Conservation (phyloP, 2,888 invertebrate genomes). For the Pharmacophagus antenor region DNA sequence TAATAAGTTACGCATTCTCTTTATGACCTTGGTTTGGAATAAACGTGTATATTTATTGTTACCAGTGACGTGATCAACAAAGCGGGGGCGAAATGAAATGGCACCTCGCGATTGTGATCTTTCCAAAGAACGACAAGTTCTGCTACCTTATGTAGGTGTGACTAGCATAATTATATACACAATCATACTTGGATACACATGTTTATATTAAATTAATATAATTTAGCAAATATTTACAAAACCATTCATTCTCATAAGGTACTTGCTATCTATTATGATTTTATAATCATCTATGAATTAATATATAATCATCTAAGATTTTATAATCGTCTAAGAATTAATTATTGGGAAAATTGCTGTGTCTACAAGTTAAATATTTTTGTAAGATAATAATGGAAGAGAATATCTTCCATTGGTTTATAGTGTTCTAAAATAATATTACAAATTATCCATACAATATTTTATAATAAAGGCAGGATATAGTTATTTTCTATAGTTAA, state of each 20-base stretch:
- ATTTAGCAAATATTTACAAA: slow-evolving; percentile 8
- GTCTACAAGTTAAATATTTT: too few relatives aligned
- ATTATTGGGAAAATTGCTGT: too few relatives aligned
- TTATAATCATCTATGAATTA: too few relatives aligned
- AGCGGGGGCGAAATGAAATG: slow-evolving; percentile 72
- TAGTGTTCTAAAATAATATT: too few relatives aligned
- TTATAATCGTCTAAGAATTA: too few relatives aligned
- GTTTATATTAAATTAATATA: slow-evolving; percentile 21
- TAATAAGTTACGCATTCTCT: slow-evolving; percentile 30
- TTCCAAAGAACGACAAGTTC: slow-evolving; percentile 57
- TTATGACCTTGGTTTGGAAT: slow-evolving; percentile 44
- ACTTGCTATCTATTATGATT: neutral
- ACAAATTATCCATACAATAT: too few relatives aligned
- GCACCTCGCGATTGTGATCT: slow-evolving; percentile 58
- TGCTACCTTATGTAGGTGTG: slow-evolving; percentile 26
- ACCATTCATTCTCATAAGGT: slow-evolving; percentile 8
- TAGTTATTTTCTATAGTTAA: too few relatives aligned
- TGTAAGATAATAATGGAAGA: too few relatives aligned
- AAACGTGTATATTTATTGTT: slow-evolving; percentile 46
- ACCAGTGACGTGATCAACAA: slow-evolving; percentile 54
- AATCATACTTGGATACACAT: slow-evolving; percentile 25
- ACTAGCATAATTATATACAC: slow-evolving; percentile 32
- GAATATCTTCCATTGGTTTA: too few relatives aligned
- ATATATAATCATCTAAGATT: too few relatives aligned
- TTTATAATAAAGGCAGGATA: too few relatives aligned